These are phyloP conservation scores for Paramormyrops hopkinsi DNA, from an alignment of 2,797 vertebrate species.

Conservation along the genomic window DNA sequence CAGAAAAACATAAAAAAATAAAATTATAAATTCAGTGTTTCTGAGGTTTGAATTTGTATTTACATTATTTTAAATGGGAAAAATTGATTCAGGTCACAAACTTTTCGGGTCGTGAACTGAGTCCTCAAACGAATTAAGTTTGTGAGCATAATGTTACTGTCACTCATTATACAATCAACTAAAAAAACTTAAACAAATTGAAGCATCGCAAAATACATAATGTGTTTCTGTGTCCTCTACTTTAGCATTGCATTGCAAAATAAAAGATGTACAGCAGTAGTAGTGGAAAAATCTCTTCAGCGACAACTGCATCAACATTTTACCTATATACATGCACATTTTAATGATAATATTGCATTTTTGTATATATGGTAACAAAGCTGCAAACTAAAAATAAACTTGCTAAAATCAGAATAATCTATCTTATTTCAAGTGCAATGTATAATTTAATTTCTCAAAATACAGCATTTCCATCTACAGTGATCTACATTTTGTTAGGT, in stretches of 20 bases:
- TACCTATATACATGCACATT: not conserved
- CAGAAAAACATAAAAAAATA: no score
- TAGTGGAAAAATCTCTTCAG: not conserved
- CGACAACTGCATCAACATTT: not conserved
- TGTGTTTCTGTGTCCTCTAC: not conserved
- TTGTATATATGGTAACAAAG: not conserved
- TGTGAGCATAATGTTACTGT: not conserved
- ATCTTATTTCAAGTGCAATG: not conserved
- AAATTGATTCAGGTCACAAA: no score
- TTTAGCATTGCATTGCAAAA: not conserved
- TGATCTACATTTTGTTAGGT: not conserved
- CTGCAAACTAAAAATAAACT: not conserved
- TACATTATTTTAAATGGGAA: no score
- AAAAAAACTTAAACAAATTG: not conserved
- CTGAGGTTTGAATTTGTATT: no score
- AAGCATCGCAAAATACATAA: not conserved
- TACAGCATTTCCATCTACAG: not conserved
- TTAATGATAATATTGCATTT: not conserved
- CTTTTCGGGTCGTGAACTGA: no score
- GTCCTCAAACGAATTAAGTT: no score
- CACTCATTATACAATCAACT: not conserved
- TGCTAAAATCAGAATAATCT: not conserved
- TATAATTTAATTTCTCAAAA: not conserved
- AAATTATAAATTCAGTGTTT: no score
- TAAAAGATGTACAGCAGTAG: not conserved